Conservation (phyloP, 2,797 vertebrate genomes). For the Lepus oiostolus region DNA sequence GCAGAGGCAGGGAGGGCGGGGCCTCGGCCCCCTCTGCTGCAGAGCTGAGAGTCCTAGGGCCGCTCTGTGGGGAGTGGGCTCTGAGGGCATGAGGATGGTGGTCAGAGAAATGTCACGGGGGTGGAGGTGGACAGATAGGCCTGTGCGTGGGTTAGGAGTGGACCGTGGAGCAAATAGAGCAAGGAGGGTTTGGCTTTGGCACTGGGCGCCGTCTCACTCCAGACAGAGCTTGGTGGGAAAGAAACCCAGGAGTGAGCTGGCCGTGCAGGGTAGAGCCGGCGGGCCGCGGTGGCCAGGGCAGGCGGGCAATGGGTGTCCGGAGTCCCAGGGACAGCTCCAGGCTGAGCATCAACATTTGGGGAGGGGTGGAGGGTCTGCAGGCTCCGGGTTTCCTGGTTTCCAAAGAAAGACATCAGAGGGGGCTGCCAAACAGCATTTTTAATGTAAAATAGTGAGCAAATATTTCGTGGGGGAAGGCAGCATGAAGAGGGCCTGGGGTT, state of each 20-base stretch:
- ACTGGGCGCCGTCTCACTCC: neutral
- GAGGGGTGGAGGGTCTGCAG: too few species aligned
- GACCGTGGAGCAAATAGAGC: neutral
- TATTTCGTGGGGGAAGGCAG: neutral
- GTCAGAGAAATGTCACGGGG: neutral
- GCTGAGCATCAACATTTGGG: accelerated
- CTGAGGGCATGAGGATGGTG: neutral
- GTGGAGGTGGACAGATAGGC: neutral
- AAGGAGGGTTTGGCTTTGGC: neutral
- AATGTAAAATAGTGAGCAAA: constrained; percentile 21
- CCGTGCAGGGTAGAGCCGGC: neutral
- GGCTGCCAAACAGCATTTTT: constrained; percentile 19
- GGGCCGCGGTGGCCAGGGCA: too few species aligned
- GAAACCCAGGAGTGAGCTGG: neutral
- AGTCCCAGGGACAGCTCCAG: neutral
- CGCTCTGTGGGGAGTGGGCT: neutral
- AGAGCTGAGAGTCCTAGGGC: neutral
- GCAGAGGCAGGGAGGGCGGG: neutral
- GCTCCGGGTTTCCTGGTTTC: neutral
- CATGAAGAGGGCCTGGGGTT: accelerated
- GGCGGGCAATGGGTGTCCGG: accelerated
- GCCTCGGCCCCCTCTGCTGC: neutral
- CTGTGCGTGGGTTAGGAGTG: neutral
- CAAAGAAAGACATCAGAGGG: neutral
- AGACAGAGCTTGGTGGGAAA: neutral